phyloP scores from a whole-genome alignment of 2,113 vertebrate genomes.

The Psilopsiagon aurifrons region DNA sequence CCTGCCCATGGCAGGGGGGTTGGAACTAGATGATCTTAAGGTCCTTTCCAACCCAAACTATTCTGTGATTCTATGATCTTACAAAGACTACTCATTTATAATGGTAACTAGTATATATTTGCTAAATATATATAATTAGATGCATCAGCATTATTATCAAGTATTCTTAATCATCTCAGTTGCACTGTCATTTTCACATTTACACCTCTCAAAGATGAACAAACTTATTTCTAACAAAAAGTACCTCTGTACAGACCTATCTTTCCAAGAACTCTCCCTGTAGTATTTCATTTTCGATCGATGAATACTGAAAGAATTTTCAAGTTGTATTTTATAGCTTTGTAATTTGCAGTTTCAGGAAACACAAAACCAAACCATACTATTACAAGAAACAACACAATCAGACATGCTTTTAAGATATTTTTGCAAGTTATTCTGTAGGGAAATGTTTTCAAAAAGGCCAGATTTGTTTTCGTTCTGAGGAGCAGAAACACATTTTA shows the following conservation, averaged over 20 bases:
- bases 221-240: neutral
- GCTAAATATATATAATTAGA: neutral
- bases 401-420: neutral
- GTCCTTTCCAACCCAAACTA: too few species aligned
- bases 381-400: neutral
- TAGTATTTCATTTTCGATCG: neutral
- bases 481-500: constrained; percentile 11
- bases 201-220: neutral
- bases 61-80: neutral
- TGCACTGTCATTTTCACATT: neutral
- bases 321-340: neutral
- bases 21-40: too few species aligned
- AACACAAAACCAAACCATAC: constrained; percentile 4
- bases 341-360: neutral
- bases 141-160: neutral
- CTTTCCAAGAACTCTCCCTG: neutral
- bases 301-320: neutral
- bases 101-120: neutral
- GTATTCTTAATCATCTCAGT: neutral
- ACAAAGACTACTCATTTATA: neutral
- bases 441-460: constrained; percentile 8
- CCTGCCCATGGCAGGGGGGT: too few species aligned
- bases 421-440: neutral
- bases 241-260: neutral
- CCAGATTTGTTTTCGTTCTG: constrained; percentile 24